Conservation (phyloP, 2,888 invertebrate genomes). For the Drosophila basisetae region DNA sequence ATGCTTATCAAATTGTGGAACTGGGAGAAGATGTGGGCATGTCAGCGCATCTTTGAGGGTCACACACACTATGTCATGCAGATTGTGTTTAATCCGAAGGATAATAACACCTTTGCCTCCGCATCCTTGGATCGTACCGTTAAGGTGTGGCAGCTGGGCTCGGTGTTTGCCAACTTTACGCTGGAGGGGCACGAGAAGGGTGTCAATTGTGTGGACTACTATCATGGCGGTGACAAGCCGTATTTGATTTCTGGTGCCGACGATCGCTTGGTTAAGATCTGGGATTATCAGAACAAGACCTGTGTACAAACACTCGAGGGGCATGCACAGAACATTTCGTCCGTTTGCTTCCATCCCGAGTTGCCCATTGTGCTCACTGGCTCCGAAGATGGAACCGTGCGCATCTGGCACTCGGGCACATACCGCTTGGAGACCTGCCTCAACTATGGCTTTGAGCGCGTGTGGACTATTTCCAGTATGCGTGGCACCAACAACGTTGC, state of each 20-base stretch:
- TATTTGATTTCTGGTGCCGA: constrained; percentile 99
- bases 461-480: constrained; percentile 98
- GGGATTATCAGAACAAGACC: constrained; percentile 99
- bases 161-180: constrained; percentile 98
- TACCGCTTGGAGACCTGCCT: constrained; percentile 98
- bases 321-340: constrained; percentile 97
- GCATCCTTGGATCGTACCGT: constrained; percentile 99
- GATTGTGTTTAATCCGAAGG: constrained; percentile 99
- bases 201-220: constrained; percentile 99
- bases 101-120: constrained; percentile 99
- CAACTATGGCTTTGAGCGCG: constrained; percentile 98
- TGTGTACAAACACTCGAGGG: constrained; percentile 99
- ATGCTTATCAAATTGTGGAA: constrained; percentile 99
- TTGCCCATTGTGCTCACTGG: constrained; percentile 98
- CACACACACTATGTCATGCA: constrained; percentile 99
- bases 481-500: constrained; percentile 98
- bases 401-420: constrained; percentile 99
- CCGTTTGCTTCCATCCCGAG: constrained; percentile 99
- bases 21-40: constrained; percentile 99
- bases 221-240: constrained; percentile 99
- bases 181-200: constrained; percentile 99
- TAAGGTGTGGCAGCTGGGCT: constrained; percentile 99
- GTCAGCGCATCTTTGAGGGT: constrained; percentile 99
- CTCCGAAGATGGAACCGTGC: constrained; percentile 98
- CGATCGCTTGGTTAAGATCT: constrained; percentile 98